Base-by-base conservation (phyloP, 2,113 vertebrate genomes). In the Chelonoidis abingdonii region DNA sequence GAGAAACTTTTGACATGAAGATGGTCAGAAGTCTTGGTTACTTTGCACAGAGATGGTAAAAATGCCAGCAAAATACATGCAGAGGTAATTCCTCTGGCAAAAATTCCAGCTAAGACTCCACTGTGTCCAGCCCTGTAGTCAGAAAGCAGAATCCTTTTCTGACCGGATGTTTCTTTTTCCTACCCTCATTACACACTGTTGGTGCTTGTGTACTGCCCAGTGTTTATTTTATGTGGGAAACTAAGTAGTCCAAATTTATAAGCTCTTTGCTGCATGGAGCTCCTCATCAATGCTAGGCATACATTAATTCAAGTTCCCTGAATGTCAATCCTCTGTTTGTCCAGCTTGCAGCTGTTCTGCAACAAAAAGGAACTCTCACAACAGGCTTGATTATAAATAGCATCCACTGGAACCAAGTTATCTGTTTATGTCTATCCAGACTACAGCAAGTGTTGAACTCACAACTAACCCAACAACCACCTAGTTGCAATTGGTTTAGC, bases 1-100 rank as follows among this genome's bases (percentile, higher is more conserved):
- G 92, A 93, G 95, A 96, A 97, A 92, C 95, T 95, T 80, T 94
- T 93, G 86, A 97, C 62, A 49, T 88, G 80, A 65, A 95, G 79
- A 93, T 94, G 86, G 31, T 97, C 75, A 0, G 78, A 95, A 96
- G 85, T 94, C 90, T 93, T 95, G 62, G 44, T 83, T 84, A n/a
- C 81, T 96, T 96, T 91, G 44, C 89, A 93, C 83, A 81, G 82
- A 92, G 87, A 89, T 49, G 88, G 81, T 87, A 88, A 97, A 95
- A 86, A 75, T 86, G 92, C 85, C 78, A 79, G 79, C 2, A 92
- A 88, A 92, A 89, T 93, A 54, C 65, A 90, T 1, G 0, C 50
- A 72, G 38, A 62, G 38, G 53, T 59, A 84, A 87, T 80, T 53
- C 38, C 94, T 90, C 83, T 87, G 82, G 38, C 50, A 92, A 87